Conservation (phyloP, 2,113 vertebrate species). For the Mastomys natalensis region DNA sequence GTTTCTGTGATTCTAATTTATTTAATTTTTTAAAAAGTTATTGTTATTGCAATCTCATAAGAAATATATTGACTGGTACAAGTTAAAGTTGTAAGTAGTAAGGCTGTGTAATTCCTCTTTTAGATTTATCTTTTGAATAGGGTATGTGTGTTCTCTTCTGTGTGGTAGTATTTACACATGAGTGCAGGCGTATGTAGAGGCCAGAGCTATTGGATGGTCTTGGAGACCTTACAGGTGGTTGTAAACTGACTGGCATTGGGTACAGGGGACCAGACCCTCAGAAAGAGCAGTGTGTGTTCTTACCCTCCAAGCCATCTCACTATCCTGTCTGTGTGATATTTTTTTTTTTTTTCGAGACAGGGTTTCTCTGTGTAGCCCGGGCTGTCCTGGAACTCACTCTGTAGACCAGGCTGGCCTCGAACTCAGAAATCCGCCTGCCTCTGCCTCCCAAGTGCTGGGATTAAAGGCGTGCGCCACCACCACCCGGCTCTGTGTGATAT, state of each 20-base stretch:
- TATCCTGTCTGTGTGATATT: neutral
- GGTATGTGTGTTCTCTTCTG: neutral
- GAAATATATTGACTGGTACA: neutral
- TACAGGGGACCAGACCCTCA: neutral
- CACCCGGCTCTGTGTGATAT: neutral
- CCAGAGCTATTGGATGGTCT: neutral
- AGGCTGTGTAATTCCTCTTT: no score
- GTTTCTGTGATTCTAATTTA: slow-evolving; percentile 16
- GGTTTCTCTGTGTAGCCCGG: no score
- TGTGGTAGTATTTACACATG: no score
- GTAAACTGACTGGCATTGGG: neutral
- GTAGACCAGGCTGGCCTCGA: no score
- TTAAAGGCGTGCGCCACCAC: no score
- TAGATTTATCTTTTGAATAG: no score
- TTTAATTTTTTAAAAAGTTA: neutral
- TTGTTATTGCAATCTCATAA: neutral
- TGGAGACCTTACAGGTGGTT: no score
- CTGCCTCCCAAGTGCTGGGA: no score
- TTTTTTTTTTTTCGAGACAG: no score
- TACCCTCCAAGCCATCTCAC: neutral
- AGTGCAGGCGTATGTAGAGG: neutral
- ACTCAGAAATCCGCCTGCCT: no score
- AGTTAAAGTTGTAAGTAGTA: neutral
- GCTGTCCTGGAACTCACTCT: no score
- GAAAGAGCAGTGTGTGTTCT: neutral